Evolutionary conservation across 2,797 vertebrate species (phyloP).

Genomic region (Pangasius sanitwongsei): DNA sequence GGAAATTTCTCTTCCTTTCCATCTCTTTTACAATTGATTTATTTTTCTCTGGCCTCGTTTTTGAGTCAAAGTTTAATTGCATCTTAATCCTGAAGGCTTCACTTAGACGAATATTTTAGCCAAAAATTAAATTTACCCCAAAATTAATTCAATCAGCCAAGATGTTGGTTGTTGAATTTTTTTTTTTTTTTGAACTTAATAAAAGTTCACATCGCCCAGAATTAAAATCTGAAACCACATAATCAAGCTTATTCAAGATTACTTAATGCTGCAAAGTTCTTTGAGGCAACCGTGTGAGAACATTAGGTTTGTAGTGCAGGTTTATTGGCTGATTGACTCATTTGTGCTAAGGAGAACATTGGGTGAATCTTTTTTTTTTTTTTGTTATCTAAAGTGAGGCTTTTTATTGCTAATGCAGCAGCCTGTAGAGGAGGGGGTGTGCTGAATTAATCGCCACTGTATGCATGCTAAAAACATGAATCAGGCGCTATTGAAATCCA

Average conservation of each 20-base stretch:
- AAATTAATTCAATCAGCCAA: background rate
- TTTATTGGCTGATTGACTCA: background rate
- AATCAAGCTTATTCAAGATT: constrained; percentile 1
- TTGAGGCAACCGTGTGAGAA: background rate
- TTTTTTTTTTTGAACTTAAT: background rate
- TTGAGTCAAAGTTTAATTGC: constrained; percentile 13
- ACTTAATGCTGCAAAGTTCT: background rate
- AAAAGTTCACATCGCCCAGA: background rate
- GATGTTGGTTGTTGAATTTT: background rate
- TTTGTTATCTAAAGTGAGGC: background rate
- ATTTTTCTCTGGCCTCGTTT: constrained; percentile 70
- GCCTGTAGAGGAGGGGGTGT: constrained; percentile 15
- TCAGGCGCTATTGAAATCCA: constrained; percentile 20
- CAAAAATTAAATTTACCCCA: background rate
- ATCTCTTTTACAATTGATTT: background rate
- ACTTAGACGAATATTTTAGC: background rate
- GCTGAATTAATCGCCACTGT: constrained; percentile 32
- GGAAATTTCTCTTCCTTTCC: background rate
- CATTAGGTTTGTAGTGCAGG: background rate
- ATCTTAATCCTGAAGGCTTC: constrained; percentile 19
- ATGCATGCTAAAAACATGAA: constrained; percentile 28
- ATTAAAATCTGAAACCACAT: background rate
- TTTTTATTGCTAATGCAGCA: constrained; percentile 23
- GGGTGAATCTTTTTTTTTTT: background rate
- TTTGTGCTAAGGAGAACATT: background rate